These are phyloP conservation scores for Styela clava DNA, from an alignment of 23 tunicate species.

Conservation along the genomic window DNA sequence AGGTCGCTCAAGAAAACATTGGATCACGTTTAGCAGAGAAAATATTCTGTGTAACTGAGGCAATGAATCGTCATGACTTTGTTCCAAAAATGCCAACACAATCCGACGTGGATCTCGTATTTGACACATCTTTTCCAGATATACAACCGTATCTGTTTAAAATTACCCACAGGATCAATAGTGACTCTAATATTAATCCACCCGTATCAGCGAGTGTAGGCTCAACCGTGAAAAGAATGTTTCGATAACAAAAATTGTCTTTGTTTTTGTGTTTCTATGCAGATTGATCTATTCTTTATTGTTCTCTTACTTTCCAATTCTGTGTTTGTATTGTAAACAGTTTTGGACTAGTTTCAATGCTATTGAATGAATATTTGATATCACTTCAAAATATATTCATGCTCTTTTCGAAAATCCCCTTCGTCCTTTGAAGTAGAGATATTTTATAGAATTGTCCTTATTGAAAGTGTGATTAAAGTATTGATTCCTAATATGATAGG, in stretches of 20 bases:
- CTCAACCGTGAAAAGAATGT: conserved; percentile 58
- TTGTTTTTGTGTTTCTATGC: background rate
- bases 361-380: too few relatives aligned
- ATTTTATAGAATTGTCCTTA: too few relatives aligned
- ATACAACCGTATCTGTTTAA: conserved; percentile 85
- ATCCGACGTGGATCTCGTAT: conserved; percentile 58
- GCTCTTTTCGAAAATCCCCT: too few relatives aligned
- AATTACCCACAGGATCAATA: conserved; percentile 32
- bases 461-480: too few relatives aligned
- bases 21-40: conserved; percentile 48
- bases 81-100: conserved; percentile 77
- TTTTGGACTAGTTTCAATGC: too few relatives aligned
- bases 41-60: conserved; percentile 63
- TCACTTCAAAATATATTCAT: too few relatives aligned
- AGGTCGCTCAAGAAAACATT: conserved; percentile 37
- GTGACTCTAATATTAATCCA: conserved; percentile 7
- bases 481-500: too few relatives aligned
- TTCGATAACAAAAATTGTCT: conserved; percentile 2
- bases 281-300: background rate
- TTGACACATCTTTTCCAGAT: conserved; percentile 62
- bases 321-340: background rate
- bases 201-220: conserved; percentile 48
- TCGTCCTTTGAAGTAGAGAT: too few relatives aligned
- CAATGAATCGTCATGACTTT: conserved; percentile 69
- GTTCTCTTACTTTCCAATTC: background rate